Base-by-base conservation (phyloP, 2,888 invertebrate genomes). In the Vanessa cardui region DNA sequence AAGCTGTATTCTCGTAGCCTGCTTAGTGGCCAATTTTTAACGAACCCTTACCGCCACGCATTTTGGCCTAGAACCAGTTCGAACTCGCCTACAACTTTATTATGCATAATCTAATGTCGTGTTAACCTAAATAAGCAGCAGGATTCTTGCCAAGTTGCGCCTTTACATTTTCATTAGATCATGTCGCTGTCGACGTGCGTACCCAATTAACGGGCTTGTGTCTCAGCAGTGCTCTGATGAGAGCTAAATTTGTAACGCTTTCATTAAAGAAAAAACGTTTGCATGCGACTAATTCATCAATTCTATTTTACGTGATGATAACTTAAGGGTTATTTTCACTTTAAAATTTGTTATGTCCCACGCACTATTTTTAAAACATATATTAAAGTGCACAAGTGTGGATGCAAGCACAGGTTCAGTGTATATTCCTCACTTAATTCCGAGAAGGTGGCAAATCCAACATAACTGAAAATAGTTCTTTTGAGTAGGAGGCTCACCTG, bases 91-190 rank as follows among this genome's bases (percentile, higher is more conserved):
- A 87, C 87, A 87, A 86, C 87, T 89, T 89, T 90, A 89, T 88
- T 89, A 89, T 89, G 88, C 88, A 90, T 90, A 86, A 87, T 85
- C 81, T 80, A 76, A 80, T 79, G 83, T 84, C 81, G 82, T 81
- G 83, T 82, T 83, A 81, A 82, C 83, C 86, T 88, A 88, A 90
- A 89, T 89, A 90, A 88, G 86, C 84, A 85, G 84, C 83, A 83
- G 83, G 82, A 83, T 81, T 81, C 82, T 87, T 87, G 90, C 90
- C 90, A 90, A 91, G 85, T 90, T 89, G 84, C 74, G 80, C 81
- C 83, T 87, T 88, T 85, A 89, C 86, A 88, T 89, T 89, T 90
- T 90, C 87, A 89, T 89, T 86, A 89, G 86, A 81, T 79, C 78
- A 77, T 76, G 77, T 80, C 80, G 79, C 71, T 66, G 69, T 75